Evolutionary conservation across 2,113 vertebrate species (phyloP), one percentile per base, ranked within the genome.

Genomic region (Pygoscelis antarcticus): DNA sequence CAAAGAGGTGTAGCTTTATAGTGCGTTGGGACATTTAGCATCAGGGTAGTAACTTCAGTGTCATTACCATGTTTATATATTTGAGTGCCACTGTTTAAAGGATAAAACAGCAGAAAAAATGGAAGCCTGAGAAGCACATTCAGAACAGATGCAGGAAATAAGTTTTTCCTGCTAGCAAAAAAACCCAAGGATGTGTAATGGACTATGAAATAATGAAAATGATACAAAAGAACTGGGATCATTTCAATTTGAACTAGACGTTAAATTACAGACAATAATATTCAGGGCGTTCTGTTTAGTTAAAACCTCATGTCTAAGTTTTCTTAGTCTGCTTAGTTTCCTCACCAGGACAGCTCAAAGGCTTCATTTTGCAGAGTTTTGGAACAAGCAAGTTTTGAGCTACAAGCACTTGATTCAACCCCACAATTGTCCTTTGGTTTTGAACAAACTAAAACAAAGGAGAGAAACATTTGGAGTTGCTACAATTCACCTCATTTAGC

Each of bases 151-250:
- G 20, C 15, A 68, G 10, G 6, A 90, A 77, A 61, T 26, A 58
- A 20, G 1, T 16, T 79, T 77, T 80, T 80, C 32, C 21, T 66
- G 3, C 4, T 27, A 8, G 13, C 18, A 46, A 70, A 77, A 62
- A 29, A 0, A 3, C 8, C 4, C 4, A 55, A 71, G 14, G 34
- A 26, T 70, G 3, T 30, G 9, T 25, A 54, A 66, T 16, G 18
- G 26, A 21, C 32, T 75, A 11, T 20, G 55, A 87, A 55, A 70
- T n/a, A 4, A 38, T 16, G 38, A 72, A 52, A 47, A 30, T 9
- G 21, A 20, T 11, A 25, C 6, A 36, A 85, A 65, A 83, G 25
- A 10, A 61, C 7, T 16, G 52, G 9, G 16, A 40, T 75, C 14
- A 9, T 5, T 61, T 34, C 4, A 16, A 49, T 76, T 82, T 68